These are phyloP conservation scores for Trachemys scripta DNA, from an alignment of 2,113 vertebrate genomes.

Conservation along the genomic window DNA sequence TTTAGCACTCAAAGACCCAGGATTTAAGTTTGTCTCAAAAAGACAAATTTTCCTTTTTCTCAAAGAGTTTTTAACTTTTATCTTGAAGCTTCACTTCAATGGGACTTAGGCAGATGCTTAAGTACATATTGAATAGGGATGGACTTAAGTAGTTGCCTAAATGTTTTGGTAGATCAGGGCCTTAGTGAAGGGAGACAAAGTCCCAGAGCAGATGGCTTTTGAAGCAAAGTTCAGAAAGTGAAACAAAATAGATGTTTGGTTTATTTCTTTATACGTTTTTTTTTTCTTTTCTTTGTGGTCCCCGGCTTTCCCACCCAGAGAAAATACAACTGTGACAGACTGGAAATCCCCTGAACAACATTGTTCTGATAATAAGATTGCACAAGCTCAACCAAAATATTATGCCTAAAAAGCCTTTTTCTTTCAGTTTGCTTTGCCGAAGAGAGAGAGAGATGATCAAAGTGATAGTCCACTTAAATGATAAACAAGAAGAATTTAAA, in stretches of 20 bases:
- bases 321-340: constrained; percentile 60
- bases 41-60: neutral
- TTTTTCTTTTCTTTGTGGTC: constrained; percentile 57
- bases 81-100: neutral
- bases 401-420: constrained; percentile 58
- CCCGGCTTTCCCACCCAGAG: constrained; percentile 47
- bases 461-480: constrained; percentile 69
- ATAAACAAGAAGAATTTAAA: constrained; percentile 72
- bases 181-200: neutral
- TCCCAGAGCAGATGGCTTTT: neutral
- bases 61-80: neutral
- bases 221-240: constrained; percentile 24
- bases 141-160: neutral
- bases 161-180: neutral
- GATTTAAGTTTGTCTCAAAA: neutral
- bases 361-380: constrained; percentile 59
- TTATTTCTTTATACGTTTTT: neutral
- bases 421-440: constrained; percentile 43
- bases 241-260: constrained; percentile 57
- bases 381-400: constrained; percentile 65
- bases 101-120: neutral
- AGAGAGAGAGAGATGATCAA: constrained; percentile 60
- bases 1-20: neutral
- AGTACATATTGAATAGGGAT: neutral
- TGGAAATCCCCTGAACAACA: constrained; percentile 69